Evolutionary conservation across 2,113 vertebrate genomes (phyloP).

Genomic region (Pimephales promelas): DNA sequence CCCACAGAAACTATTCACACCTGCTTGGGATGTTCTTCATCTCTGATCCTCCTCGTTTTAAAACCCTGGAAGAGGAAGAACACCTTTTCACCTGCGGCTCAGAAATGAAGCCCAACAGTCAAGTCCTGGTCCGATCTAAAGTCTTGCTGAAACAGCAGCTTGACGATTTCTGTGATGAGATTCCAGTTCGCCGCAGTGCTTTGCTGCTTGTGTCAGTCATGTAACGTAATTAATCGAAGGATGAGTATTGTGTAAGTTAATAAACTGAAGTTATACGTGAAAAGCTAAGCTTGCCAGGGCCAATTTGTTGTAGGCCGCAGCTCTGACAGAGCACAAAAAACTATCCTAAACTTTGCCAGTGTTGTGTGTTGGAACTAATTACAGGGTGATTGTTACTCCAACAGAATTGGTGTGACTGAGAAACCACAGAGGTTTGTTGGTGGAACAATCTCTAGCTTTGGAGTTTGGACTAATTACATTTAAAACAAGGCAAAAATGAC

Average conservation of each 20-base stretch:
- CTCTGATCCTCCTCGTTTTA: constrained; percentile 11
- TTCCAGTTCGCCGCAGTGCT: background rate
- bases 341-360: background rate
- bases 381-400: background rate
- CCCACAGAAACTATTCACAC: constrained; percentile 50
- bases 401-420: background rate
- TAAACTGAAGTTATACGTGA: background rate
- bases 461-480: background rate
- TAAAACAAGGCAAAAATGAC: background rate
- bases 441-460: background rate
- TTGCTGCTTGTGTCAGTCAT: background rate
- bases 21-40: constrained; percentile 36
- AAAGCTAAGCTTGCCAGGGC: background rate
- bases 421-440: background rate
- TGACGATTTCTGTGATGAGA: background rate
- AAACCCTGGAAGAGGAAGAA: constrained; percentile 15
- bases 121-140: background rate
- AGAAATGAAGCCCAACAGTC: background rate
- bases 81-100: constrained; percentile 31
- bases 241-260: background rate
- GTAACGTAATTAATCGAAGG: background rate
- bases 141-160: constrained; percentile 22
- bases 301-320: background rate
- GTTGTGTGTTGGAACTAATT: background rate
- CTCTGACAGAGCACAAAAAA: background rate